Base-by-base conservation (phyloP, 2,113 vertebrate species). In the Ardeotis arabs region DNA sequence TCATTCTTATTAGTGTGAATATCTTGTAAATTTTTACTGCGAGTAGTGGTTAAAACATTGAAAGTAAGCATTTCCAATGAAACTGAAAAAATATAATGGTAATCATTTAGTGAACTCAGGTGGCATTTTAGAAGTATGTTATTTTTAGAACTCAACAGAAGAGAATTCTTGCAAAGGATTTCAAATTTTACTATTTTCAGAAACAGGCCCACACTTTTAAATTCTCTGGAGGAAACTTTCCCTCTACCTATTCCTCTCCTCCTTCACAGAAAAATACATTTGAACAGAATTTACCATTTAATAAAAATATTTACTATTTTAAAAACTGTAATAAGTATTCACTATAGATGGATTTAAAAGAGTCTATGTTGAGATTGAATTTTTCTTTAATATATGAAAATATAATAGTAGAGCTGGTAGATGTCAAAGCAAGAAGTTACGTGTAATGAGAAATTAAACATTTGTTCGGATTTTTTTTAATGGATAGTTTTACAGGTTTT, bases 321-420 rank as follows among this genome's bases (percentile, higher is more conserved):
- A 0, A 7, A 41, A 59, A 64, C 19, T 4, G 13, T 9, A 44
- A 5, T 8, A 12, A 17, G 3, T 21, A 4, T 74, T 74, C 8
- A 12, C 9, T 21, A 3, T 47, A 37, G 68, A 20, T 53, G 39
- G 74, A 50, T 68, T 74, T 0, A 69, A 80, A 84, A 52, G 23
- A 9, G 27, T 73, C n/a, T 55, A 2, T 6, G 3, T 62, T 0
- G 0, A 24, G 45, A 23, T 0, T 49, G n/a, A 37, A 3, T 59
- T 92, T 64, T 72, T 55, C 66, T 78, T 77, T 16, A 14, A 47
- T 21, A 9, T 3, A 10, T 69, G 12, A 64, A 68, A 64, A 52
- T 68, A 18, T 4, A 56, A 16, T 28, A 68, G 15, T 21, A 28
- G n/a, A 86, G 12, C 24, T 27, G 16, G 60, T 31, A 63, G 68